A percentile compares a stretch with the other conserved stretches of the same genome.
These are phyloP conservation scores for Sialia sialis DNA, from an alignment of 2,113 vertebrate species.

Conservation along the genomic window DNA sequence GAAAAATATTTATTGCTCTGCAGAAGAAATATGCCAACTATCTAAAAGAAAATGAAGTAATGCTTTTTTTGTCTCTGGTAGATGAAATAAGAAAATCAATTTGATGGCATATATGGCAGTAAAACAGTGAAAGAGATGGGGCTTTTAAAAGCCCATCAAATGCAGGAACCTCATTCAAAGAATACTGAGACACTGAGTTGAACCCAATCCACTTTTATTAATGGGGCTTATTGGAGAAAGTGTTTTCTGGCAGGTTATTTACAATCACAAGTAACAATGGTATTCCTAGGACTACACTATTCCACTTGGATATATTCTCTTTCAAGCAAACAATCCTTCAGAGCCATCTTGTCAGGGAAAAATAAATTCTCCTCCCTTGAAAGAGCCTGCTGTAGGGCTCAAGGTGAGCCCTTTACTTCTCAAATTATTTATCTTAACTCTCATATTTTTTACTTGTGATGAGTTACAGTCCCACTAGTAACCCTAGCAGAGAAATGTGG, in stretches of 20 bases:
- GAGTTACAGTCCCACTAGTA: background rate
- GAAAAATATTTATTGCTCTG: background rate
- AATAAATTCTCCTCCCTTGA: background rate
- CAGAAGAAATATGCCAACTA: background rate
- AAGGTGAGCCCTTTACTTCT: background rate
- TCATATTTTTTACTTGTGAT: background rate
- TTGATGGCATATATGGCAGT: background rate
- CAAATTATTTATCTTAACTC: background rate
- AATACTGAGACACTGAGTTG: background rate
- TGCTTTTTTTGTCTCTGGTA: background rate
- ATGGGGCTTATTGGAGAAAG: background rate
- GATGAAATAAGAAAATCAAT: background rate
- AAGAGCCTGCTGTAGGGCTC: background rate
- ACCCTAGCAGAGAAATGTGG: background rate
- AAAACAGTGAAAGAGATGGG: background rate
- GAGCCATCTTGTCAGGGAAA: background rate
- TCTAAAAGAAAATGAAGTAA: background rate
- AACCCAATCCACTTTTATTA: background rate
- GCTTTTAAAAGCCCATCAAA: background rate
- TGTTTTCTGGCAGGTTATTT: background rate
- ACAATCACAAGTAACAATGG: background rate
- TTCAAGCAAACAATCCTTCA: background rate
- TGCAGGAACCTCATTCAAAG: background rate
- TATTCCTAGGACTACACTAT: background rate
- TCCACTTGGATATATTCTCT: background rate